phyloP scores from a whole-genome alignment of 2,113 vertebrate species.

The Ondatra zibethicus region DNA sequence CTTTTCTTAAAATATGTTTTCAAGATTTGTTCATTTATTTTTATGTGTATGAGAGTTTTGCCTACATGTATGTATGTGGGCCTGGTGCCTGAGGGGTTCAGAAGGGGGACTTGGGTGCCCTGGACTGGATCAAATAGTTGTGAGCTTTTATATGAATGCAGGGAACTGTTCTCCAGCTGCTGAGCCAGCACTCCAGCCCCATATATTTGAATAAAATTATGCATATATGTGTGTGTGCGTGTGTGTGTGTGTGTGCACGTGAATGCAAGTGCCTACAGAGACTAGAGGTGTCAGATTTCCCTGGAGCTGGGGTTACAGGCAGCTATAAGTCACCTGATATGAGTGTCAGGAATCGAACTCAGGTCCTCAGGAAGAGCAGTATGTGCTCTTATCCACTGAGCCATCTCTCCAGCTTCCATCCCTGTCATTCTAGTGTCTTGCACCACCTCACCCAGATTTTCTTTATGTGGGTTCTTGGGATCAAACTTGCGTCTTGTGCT shows the following conservation, averaged over 20 bases:
- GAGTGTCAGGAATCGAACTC: not conserved
- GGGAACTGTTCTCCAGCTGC: not conserved
- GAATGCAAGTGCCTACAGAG: not conserved
- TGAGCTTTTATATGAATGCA: not conserved
- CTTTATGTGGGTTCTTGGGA: not conserved
- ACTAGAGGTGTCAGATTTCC: not conserved
- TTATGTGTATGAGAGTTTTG: not conserved
- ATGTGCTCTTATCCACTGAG: not conserved
- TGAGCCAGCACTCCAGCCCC: not conserved
- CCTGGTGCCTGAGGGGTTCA: not conserved
- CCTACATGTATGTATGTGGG: not conserved
- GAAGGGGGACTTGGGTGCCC: not conserved
- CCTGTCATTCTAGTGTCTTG: not conserved
- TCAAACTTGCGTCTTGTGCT: not conserved
- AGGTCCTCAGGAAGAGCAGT: not conserved
- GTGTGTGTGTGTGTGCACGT: not conserved
- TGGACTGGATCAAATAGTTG: not conserved
- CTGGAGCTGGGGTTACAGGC: not conserved
- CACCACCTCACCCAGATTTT: not conserved
- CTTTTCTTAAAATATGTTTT: not conserved
- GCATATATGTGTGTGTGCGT: not conserved
- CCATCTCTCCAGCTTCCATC: not conserved
- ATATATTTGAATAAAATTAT: not conserved
- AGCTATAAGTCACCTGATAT: not conserved
- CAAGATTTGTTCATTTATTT: not conserved